Evolutionary conservation across 2,113 vertebrate species (phyloP).

Genomic region (Spheniscus mendiculus): DNA sequence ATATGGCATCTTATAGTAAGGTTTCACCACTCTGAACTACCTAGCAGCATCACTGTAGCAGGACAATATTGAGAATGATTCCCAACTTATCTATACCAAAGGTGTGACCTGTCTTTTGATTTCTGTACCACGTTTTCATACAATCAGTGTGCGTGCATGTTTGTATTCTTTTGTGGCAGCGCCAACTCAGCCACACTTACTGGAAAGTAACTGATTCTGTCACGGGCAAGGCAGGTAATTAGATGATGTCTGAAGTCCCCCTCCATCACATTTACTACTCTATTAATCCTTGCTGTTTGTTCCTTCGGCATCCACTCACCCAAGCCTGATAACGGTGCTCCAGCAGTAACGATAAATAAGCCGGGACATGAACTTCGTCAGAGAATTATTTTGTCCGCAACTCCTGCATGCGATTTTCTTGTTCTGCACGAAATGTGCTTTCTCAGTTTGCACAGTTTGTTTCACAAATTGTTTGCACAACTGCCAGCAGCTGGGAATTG

Average conservation of each 20-base stretch:
- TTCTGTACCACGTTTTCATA: background rate
- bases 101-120: background rate
- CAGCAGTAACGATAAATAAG: fast-evolving
- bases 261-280: background rate
- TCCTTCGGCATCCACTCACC: background rate
- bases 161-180: background rate
- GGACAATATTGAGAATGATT: background rate
- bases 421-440: no score
- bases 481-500: background rate
- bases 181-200: background rate
- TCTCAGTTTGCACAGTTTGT: no score
- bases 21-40: background rate
- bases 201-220: background rate
- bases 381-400: fast-evolving
- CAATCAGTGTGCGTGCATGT: fast-evolving
- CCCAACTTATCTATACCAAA: background rate
- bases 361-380: fast-evolving
- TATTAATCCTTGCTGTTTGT: background rate
- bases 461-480: no score
- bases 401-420: background rate
- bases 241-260: no score
- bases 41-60: no score
- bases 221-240: background rate
- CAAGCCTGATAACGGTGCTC: fast-evolving
- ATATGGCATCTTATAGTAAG: background rate